Conservation (phyloP, 2,797 vertebrate genomes). For the Poliocrania exsul region DNA sequence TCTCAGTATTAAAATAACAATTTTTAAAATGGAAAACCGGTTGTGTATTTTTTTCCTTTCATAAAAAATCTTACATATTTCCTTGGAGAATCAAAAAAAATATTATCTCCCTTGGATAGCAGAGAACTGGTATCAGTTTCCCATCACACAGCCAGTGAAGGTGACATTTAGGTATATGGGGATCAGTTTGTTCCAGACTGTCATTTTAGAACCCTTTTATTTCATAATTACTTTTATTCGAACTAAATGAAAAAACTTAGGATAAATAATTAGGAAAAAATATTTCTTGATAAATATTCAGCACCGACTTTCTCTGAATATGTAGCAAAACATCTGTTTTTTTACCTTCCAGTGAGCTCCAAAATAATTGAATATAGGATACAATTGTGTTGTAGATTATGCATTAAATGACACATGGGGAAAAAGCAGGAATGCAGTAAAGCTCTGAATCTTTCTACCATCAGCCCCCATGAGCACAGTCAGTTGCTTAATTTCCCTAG, state of each 20-base stretch:
- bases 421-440: not conserved
- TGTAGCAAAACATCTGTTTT: not conserved
- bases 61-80: not conserved
- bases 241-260: not conserved
- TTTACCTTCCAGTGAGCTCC: not conserved
- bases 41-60: not conserved
- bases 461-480: not conserved
- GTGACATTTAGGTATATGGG: not conserved
- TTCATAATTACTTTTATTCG: not conserved
- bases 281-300: not conserved
- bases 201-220: not conserved
- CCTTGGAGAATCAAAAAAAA: not conserved
- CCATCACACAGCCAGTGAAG: not conserved
- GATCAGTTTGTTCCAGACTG: not conserved
- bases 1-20: not conserved
- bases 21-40: not conserved
- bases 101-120: not conserved
- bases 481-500: not conserved
- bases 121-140: not conserved
- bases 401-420: not conserved
- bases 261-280: not conserved
- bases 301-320: not conserved
- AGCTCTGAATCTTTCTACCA: not conserved
- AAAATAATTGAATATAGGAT: not conserved
- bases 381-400: not conserved